phyloP scores from a whole-genome alignment of 2,888 invertebrate species.

The Drosophila mettleri region DNA sequence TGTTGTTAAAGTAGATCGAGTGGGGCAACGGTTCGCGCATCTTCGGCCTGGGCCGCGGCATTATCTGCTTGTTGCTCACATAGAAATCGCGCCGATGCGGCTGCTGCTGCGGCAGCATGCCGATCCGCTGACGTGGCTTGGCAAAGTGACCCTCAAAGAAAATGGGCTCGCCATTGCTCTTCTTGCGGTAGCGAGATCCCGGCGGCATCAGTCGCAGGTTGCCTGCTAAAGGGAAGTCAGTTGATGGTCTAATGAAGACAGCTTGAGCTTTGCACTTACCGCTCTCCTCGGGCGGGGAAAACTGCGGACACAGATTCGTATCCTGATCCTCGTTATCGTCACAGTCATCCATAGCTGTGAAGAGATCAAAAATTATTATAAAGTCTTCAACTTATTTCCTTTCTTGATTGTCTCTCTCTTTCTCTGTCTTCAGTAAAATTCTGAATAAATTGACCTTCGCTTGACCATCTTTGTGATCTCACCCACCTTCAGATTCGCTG shows the following conservation, averaged over 20 bases:
- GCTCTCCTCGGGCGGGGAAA: constrained; percentile 35
- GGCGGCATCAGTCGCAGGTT: constrained; percentile 11
- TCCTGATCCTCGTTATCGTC: constrained; percentile 55
- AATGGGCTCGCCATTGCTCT: constrained; percentile 71
- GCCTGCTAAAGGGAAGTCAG: not conserved
- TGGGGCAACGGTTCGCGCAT: constrained; percentile 54
- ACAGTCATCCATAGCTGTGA: constrained; percentile 17
- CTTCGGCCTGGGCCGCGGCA: constrained; percentile 60
- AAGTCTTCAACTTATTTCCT: too few species aligned
- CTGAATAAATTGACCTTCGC: not conserved
- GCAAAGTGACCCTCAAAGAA: constrained; percentile 63
- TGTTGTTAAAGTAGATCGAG: constrained; percentile 72
- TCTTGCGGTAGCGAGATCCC: constrained; percentile 51
- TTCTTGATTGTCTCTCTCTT: too few species aligned
- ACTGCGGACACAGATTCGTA: constrained; percentile 68
- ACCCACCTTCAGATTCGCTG: constrained; percentile 46
- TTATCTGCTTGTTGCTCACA: constrained; percentile 66
- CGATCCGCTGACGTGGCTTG: constrained; percentile 56
- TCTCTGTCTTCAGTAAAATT: too few species aligned
- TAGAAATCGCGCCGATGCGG: constrained; percentile 55
- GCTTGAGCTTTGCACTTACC: constrained; percentile 9
- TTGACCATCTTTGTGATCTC: constrained; percentile 8
- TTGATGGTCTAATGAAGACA: not conserved
- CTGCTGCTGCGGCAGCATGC: constrained; percentile 22
- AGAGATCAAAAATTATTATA: too few species aligned